Evolutionary conservation across 1,140 invertebrate species (phyloP).

Genomic region (Protaetia brevitarsis): DNA sequence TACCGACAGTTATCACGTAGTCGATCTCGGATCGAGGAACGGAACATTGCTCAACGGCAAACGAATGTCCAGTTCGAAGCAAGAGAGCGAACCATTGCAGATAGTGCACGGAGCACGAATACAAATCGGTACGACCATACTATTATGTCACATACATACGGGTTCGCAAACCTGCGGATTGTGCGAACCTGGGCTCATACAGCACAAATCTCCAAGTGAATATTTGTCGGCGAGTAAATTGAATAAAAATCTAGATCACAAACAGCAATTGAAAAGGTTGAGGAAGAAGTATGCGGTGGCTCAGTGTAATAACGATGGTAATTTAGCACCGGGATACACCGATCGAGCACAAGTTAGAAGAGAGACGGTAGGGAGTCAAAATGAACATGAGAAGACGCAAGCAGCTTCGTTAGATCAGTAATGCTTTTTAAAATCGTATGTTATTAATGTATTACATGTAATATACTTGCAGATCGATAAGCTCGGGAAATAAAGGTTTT

Average conservation of each 20-base stretch:
- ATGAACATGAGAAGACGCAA: constrained; percentile 78
- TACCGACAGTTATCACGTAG: constrained; percentile 62
- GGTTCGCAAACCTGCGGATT: constrained; percentile 81
- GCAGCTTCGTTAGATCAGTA: constrained; percentile 76
- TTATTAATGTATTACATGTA: neutral
- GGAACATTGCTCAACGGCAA: constrained; percentile 81
- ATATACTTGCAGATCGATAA: constrained; percentile 61
- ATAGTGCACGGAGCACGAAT: constrained; percentile 74
- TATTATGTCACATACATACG: constrained; percentile 83
- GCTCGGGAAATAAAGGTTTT: constrained; percentile 81
- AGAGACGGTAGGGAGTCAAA: constrained; percentile 73
- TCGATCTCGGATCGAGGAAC: constrained; percentile 84
- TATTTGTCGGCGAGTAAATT: neutral
- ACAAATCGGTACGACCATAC: constrained; percentile 67
- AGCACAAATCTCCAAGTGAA: constrained; percentile 11
- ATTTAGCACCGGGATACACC: constrained; percentile 57
- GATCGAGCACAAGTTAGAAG: constrained; percentile 77
- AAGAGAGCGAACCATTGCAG: constrained; percentile 60
- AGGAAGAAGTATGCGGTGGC: constrained; percentile 80
- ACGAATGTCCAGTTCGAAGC: constrained; percentile 68
- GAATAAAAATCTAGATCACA: constrained; percentile 55
- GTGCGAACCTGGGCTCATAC: constrained; percentile 82
- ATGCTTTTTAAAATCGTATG: constrained; percentile 34
- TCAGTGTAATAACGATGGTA: constrained; percentile 48
- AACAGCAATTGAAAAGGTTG: constrained; percentile 71